Conservation (phyloP, 1,140 invertebrate genomes). For the Melitaea cinxia region DNA sequence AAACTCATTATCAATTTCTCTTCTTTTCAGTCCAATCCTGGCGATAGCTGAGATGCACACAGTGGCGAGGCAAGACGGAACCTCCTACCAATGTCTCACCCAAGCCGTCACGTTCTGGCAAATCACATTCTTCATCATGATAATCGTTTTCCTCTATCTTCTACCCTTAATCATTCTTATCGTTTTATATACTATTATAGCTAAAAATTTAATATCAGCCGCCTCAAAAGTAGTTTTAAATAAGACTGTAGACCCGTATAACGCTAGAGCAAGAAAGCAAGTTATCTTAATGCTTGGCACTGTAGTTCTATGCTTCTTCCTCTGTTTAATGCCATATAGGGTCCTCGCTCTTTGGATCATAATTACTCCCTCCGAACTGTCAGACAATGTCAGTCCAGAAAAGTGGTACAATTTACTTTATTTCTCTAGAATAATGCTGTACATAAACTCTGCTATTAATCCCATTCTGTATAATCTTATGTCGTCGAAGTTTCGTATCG, state of each 20-base stretch:
- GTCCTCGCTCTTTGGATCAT: slow-evolving; percentile 92
- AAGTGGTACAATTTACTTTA: slow-evolving; percentile 90
- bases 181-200: slow-evolving; percentile 89
- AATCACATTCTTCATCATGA: slow-evolving; percentile 87
- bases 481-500: slow-evolving; percentile 91
- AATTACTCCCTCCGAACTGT: slow-evolving; percentile 83
- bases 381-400: slow-evolving; percentile 85
- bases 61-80: slow-evolving; percentile 79
- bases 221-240: slow-evolving; percentile 83
- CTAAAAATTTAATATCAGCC: slow-evolving; percentile 86
- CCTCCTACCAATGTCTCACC: slow-evolving; percentile 84
- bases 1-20: slow-evolving; percentile 46
- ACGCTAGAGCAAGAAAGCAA: slow-evolving; percentile 85
- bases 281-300: slow-evolving; percentile 91
- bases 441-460: slow-evolving; percentile 92
- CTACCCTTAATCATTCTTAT: slow-evolving; percentile 89
- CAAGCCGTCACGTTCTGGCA: slow-evolving; percentile 86
- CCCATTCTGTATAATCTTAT: slow-evolving; percentile 93
- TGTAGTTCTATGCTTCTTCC: slow-evolving; percentile 92
- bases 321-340: slow-evolving; percentile 92
- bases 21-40: slow-evolving; percentile 84
- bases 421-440: slow-evolving; percentile 92
- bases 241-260: slow-evolving; percentile 84
- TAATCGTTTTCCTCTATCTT: slow-evolving; percentile 89
- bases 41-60: slow-evolving; percentile 84